A percentile compares a stretch with the other conserved stretches of the same genome.
phyloP scores from a whole-genome alignment of 2,888 invertebrate species.

The Diaperis boleti region DNA sequence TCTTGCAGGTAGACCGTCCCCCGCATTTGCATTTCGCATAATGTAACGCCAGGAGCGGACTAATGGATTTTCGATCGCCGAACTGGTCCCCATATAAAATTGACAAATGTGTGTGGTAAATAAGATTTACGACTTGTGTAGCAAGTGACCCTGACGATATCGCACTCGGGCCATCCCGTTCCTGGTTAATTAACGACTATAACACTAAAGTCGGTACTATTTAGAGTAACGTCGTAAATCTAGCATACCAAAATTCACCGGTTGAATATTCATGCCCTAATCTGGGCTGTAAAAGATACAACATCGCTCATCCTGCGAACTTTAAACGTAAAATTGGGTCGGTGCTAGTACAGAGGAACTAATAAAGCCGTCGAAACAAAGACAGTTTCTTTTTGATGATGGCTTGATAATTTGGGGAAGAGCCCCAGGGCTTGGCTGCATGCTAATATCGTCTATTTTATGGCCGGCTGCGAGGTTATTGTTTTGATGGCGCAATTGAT shows the following conservation, averaged over 20 bases:
- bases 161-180: slow-evolving; percentile 43
- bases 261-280: slow-evolving; percentile 47
- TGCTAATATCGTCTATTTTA: slow-evolving; percentile 19
- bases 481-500: background rate
- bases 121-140: slow-evolving; percentile 48
- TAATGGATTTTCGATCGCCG: slow-evolving; percentile 41
- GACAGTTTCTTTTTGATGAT: slow-evolving; percentile 24
- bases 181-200: slow-evolving; percentile 50
- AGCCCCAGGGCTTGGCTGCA: slow-evolving; percentile 1
- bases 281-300: slow-evolving; percentile 28
- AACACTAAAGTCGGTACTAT: slow-evolving; percentile 49
- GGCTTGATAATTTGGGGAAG: slow-evolving; percentile 3
- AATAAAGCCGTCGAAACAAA: slow-evolving; percentile 24
- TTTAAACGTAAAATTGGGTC: slow-evolving; percentile 23
- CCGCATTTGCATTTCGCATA: too few relatives aligned
- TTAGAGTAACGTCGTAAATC: slow-evolving; percentile 46
- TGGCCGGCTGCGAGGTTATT: slow-evolving; percentile 1
- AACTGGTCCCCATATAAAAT: slow-evolving; percentile 43
- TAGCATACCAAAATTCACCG: slow-evolving; percentile 44
- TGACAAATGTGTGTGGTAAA: slow-evolving; percentile 44
- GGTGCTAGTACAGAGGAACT: slow-evolving; percentile 20
- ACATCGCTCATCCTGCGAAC: slow-evolving; percentile 28
- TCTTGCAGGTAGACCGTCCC: slow-evolving; percentile 4
- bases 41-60: slow-evolving; percentile 27
- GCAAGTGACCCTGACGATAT: slow-evolving; percentile 48